Evolutionary conservation across 1,140 invertebrate species (phyloP).

Genomic region (Achroia grisella): DNA sequence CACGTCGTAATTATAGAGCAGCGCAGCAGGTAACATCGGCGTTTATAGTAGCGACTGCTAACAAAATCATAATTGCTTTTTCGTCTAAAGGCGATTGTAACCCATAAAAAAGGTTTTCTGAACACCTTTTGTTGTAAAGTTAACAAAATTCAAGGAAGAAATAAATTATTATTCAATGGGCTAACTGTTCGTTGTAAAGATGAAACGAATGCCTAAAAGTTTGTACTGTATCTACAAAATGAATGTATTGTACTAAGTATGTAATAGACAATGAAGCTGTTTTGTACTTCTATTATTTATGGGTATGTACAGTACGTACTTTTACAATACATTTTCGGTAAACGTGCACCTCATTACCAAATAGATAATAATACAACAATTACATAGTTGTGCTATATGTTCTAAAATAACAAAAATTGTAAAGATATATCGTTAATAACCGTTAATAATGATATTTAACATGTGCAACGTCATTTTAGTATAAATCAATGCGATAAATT

Average conservation of each 20-base stretch:
- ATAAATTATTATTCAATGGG: conserved; percentile 19
- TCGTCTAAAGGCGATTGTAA: conserved; percentile 26
- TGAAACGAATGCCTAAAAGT: background rate
- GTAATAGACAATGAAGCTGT: too few relatives aligned
- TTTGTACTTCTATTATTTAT: too few relatives aligned
- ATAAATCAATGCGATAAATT: conserved; percentile 38
- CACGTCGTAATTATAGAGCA: conserved; percentile 64
- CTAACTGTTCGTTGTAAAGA: background rate
- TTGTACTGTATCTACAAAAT: background rate
- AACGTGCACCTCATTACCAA: too few relatives aligned
- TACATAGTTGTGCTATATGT: too few relatives aligned
- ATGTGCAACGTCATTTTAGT: conserved; percentile 18
- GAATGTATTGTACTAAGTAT: background rate
- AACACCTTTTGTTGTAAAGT: conserved; percentile 20
- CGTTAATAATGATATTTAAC: conserved; percentile 13
- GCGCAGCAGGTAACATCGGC: conserved; percentile 55
- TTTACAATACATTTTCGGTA: too few relatives aligned
- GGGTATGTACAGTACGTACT: too few relatives aligned
- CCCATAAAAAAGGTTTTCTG: conserved; percentile 30
- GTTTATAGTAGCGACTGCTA: conserved; percentile 37
- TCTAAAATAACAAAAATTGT: conserved; percentile 2
- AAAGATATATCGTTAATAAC: background rate
- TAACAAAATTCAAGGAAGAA: conserved; percentile 22
- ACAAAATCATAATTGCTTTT: conserved; percentile 55
- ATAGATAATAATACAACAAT: too few relatives aligned